These are phyloP conservation scores for Acromyrmex charruanus DNA, from an alignment of 1,140 invertebrate genomes.

Conservation along the genomic window DNA sequence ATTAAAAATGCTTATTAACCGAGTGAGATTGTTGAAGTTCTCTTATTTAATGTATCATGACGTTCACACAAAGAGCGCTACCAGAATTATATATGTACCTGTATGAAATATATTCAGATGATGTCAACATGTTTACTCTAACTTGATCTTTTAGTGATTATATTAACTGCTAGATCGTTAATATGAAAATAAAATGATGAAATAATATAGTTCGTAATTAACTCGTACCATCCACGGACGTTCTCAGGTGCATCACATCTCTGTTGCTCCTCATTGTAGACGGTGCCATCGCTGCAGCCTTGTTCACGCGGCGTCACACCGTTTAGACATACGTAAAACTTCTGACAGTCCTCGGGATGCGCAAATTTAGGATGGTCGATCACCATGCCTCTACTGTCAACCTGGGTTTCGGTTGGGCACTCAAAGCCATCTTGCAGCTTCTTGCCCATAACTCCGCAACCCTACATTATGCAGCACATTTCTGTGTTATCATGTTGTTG, in stretches of 20 bases:
- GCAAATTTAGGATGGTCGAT: slow-evolving; percentile 95
- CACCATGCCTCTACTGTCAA: slow-evolving; percentile 90
- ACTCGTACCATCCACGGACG: slow-evolving; percentile 93
- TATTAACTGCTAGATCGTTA: background rate
- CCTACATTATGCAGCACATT: slow-evolving; percentile 69
- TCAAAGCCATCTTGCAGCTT: slow-evolving; percentile 93
- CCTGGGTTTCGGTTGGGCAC: slow-evolving; percentile 91
- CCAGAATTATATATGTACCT: background rate
- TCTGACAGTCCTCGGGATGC: slow-evolving; percentile 95
- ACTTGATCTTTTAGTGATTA: background rate
- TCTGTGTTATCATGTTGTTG: background rate
- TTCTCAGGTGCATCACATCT: slow-evolving; percentile 95
- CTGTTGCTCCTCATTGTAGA: slow-evolving; percentile 94
- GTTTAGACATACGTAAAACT: slow-evolving; percentile 96
- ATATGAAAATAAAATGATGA: background rate
- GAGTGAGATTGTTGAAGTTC: background rate
- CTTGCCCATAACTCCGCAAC: slow-evolving; percentile 85
- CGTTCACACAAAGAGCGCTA: background rate
- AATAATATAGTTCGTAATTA: background rate
- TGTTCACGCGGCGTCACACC: slow-evolving; percentile 94
- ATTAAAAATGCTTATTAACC: background rate
- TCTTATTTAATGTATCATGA: background rate
- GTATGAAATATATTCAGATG: background rate
- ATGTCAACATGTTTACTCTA: background rate
- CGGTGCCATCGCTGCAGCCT: slow-evolving; percentile 94